A percentile compares a stretch with the other conserved stretches of the same genome.
Evolutionary conservation across 2,113 vertebrate genomes (phyloP).

Genomic region (Gadus chalcogrammus): DNA sequence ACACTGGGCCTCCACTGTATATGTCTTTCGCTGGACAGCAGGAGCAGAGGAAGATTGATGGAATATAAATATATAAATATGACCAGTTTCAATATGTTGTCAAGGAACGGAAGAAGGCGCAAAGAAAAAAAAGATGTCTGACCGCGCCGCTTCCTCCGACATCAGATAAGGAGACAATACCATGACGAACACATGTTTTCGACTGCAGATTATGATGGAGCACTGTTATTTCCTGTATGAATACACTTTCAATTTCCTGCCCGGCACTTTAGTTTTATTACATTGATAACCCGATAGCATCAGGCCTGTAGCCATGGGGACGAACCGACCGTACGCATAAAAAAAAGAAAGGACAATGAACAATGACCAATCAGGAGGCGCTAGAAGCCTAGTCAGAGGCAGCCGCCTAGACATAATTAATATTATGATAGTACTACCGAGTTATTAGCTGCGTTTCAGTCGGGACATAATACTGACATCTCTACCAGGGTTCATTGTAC

Average conservation of each 20-base stretch:
- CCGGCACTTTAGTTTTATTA: constrained; percentile 81
- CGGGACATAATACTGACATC: no score
- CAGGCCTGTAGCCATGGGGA: constrained; percentile 73
- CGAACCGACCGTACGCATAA: constrained; percentile 55
- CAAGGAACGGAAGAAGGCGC: constrained; percentile 8
- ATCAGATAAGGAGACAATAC: constrained; percentile 85
- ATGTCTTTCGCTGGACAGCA: constrained; percentile 5
- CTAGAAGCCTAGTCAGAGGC: constrained; percentile 32
- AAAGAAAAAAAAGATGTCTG: constrained; percentile 42
- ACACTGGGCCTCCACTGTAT: not conserved
- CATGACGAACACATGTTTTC: constrained; percentile 87
- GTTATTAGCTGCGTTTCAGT: no score
- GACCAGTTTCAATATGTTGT: constrained; percentile 19
- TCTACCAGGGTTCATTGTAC: constrained; percentile 1
- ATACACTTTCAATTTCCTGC: constrained; percentile 99
- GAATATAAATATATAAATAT: constrained; percentile 9
- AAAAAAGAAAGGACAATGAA: constrained; percentile 27
- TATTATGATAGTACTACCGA: constrained; percentile 45
- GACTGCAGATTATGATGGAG: constrained; percentile 95
- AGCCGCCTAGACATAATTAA: constrained; percentile 34
- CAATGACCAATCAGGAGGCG: constrained; percentile 44
- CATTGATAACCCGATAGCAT: constrained; percentile 79
- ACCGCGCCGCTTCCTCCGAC: constrained; percentile 53
- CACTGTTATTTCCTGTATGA: constrained; percentile 97
- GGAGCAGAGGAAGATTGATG: not conserved